Evolutionary conservation across 2,888 invertebrate genomes (phyloP).

Genomic region (Pecten maximus): DNA sequence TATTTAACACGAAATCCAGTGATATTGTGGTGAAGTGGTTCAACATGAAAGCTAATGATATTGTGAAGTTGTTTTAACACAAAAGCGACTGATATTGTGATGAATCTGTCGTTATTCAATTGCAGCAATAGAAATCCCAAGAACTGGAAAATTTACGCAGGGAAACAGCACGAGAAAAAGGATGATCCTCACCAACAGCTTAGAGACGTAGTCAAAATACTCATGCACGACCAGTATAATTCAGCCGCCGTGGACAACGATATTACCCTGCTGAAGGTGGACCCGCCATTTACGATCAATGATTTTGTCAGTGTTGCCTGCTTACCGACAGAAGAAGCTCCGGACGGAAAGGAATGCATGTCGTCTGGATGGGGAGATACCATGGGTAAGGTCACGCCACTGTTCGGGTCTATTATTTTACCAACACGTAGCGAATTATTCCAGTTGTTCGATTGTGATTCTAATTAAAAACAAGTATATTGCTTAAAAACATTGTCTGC

Average conservation of each 20-base stretch:
- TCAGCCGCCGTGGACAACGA: constrained; percentile 64
- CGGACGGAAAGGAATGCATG: constrained; percentile 61
- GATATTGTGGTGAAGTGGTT: too few relatives aligned
- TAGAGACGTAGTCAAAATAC: constrained; percentile 56
- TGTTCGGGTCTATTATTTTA: too few relatives aligned
- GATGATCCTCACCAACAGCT: constrained; percentile 62
- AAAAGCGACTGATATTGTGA: too few relatives aligned
- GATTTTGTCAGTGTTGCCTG: constrained; percentile 66
- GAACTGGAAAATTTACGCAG: constrained; percentile 66
- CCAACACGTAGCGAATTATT: too few relatives aligned
- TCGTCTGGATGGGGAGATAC: constrained; percentile 74
- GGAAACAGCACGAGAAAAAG: constrained; percentile 61
- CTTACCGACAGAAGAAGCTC: constrained; percentile 58
- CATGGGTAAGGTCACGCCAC: constrained; percentile 47
- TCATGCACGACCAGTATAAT: constrained; percentile 66
- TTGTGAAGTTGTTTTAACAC: too few relatives aligned
- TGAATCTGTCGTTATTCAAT: background rate
- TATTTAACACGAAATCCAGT: too few relatives aligned
- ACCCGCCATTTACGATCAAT: constrained; percentile 62
- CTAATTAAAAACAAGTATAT: too few relatives aligned
- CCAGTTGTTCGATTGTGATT: too few relatives aligned
- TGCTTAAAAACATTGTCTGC: too few relatives aligned
- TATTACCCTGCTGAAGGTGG: constrained; percentile 71
- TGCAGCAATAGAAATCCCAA: constrained; percentile 54
- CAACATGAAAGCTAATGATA: too few relatives aligned